Evolutionary conservation across 2,797 vertebrate species (phyloP).

Genomic region (Spinus pinus): DNA sequence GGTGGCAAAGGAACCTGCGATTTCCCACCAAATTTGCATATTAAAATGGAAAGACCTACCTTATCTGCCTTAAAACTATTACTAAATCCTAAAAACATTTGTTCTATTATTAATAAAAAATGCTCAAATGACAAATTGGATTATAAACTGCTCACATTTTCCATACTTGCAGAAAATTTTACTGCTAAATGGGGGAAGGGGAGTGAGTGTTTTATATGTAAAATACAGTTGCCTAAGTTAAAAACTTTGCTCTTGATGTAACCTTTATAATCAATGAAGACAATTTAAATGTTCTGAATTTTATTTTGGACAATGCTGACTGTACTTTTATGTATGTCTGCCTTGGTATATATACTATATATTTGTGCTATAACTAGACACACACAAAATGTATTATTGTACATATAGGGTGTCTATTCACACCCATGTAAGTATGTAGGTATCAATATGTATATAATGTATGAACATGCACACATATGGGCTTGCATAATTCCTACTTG

Average conservation of each 20-base stretch:
- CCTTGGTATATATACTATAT: neutral
- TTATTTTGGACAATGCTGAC: neutral
- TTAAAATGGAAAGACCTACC: neutral
- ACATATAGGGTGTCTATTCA: neutral
- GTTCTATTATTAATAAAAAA: neutral
- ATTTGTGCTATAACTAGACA: neutral
- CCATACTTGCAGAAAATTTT: neutral
- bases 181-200: neutral
- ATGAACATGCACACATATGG: neutral
- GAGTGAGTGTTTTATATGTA: fast-evolving
- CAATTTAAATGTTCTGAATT: neutral
- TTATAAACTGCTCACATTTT: neutral
- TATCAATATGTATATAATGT: neutral
- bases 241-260: neutral
- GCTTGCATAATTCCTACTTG: neutral
- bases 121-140: neutral
- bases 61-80: neutral
- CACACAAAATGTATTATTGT: neutral
- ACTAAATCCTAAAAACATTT: neutral
- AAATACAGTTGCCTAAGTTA: neutral
- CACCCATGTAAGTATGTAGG: too few species aligned
- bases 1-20: neutral
- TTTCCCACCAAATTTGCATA: neutral
- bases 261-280: neutral
- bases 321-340: neutral